Conservation (phyloP, 2,113 vertebrate species). For the Bungarus multicinctus region DNA sequence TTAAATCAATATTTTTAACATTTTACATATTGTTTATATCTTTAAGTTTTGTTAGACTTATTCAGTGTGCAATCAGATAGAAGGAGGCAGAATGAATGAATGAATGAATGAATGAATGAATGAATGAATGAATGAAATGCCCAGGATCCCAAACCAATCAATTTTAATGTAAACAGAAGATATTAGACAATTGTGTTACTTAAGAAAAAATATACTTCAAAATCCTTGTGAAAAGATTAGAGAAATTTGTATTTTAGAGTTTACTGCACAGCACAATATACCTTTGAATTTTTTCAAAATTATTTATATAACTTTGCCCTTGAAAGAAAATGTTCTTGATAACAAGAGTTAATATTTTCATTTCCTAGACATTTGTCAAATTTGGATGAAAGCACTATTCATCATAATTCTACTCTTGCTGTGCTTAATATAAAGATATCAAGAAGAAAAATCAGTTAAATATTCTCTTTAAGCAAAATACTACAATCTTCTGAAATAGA, state of each 20-base stretch:
- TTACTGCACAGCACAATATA: background rate
- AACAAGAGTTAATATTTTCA: background rate
- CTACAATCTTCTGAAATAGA: background rate
- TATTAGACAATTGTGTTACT: background rate
- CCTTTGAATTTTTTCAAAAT: background rate
- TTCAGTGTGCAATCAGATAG: background rate
- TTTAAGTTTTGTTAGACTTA: background rate
- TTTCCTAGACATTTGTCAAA: background rate
- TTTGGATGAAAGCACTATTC: background rate
- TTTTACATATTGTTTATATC: background rate
- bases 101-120: background rate
- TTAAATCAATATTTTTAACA: background rate
- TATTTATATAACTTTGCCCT: background rate
- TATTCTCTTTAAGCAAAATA: background rate
- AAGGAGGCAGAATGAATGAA: background rate
- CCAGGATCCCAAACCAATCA: background rate
- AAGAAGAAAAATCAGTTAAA: background rate
- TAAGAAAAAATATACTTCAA: background rate
- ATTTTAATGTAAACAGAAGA: background rate
- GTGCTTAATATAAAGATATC: background rate
- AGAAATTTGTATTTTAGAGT: background rate
- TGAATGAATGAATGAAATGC: background rate
- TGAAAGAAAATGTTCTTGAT: background rate
- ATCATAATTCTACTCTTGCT: background rate
- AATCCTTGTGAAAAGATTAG: background rate